phyloP scores from a whole-genome alignment of 2,797 vertebrate genomes.

The Anguilla anguilla region DNA sequence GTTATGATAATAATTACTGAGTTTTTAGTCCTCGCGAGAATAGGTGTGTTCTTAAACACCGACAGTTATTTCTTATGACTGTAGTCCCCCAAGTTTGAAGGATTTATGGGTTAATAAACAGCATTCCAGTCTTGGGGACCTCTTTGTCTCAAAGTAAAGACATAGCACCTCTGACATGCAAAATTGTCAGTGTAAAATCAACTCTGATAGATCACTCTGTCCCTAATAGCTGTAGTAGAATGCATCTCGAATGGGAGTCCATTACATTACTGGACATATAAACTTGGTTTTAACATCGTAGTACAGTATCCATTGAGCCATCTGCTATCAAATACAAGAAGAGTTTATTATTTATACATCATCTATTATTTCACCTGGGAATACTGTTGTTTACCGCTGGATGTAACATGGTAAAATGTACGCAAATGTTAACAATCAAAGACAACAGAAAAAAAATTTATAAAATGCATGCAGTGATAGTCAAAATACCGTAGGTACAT shows the following conservation, averaged over 20 bases:
- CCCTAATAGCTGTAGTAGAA: not conserved
- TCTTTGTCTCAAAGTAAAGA: constrained; percentile 35
- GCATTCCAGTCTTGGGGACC: constrained; percentile 42
- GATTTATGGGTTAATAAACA: constrained; percentile 50
- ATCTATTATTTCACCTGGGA: not conserved
- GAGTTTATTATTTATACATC: not conserved
- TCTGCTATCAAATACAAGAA: not conserved
- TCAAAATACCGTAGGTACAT: not conserved
- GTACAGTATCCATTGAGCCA: not conserved
- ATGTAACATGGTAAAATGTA: not conserved
- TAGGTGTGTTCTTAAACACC: not conserved
- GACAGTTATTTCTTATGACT: constrained; percentile 41
- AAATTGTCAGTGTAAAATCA: not conserved
- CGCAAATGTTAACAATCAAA: not conserved
- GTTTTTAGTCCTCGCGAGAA: constrained; percentile 3
- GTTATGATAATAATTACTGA: constrained; percentile 6
- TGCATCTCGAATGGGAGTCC: constrained; percentile 12
- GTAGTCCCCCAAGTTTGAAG: constrained; percentile 43
- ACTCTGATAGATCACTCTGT: not conserved
- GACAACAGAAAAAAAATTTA: not conserved
- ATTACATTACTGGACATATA: not conserved
- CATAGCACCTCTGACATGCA: not conserved
- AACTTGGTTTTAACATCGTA: not conserved
- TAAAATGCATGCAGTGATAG: not conserved
- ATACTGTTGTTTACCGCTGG: not conserved